Evolutionary conservation across 2,797 vertebrate species (phyloP).

Genomic region (Lacerta agilis): DNA sequence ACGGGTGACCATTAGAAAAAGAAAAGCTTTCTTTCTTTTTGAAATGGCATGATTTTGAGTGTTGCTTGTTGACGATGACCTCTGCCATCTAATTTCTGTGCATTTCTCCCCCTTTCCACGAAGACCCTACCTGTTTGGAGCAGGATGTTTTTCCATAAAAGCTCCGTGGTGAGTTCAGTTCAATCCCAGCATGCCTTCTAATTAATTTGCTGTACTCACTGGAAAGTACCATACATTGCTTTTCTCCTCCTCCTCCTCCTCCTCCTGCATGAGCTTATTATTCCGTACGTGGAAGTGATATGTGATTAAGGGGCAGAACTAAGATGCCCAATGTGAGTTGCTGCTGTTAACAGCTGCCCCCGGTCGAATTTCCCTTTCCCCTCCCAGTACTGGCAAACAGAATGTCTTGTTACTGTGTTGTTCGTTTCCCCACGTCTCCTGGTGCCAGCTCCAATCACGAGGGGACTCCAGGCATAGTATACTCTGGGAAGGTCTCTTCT

Average conservation of each 20-base stretch:
- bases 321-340: not conserved
- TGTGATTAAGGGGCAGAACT: slow-evolving; percentile 13
- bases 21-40: not conserved
- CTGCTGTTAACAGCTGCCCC: not conserved
- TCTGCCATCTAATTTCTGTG: slow-evolving; percentile 92
- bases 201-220: slow-evolving; percentile 77
- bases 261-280: slow-evolving; percentile 72
- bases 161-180: slow-evolving; percentile 99
- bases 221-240: slow-evolving; percentile 65
- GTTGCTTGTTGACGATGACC: slow-evolving; percentile 83
- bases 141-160: slow-evolving; percentile 99
- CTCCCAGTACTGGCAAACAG: not conserved
- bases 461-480: too few species aligned
- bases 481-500: not conserved
- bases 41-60: slow-evolving; percentile 66
- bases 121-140: slow-evolving; percentile 99
- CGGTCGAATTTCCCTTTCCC: not conserved
- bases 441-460: not conserved
- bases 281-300: slow-evolving; percentile 66
- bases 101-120: slow-evolving; percentile 82
- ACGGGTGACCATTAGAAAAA: not conserved
- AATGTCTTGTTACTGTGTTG: not conserved
- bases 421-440: not conserved
- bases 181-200: slow-evolving; percentile 89
- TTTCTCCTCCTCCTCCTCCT: slow-evolving; percentile 5